Base-by-base conservation (phyloP, 2,113 vertebrate genomes). In the Callipepla californica region DNA sequence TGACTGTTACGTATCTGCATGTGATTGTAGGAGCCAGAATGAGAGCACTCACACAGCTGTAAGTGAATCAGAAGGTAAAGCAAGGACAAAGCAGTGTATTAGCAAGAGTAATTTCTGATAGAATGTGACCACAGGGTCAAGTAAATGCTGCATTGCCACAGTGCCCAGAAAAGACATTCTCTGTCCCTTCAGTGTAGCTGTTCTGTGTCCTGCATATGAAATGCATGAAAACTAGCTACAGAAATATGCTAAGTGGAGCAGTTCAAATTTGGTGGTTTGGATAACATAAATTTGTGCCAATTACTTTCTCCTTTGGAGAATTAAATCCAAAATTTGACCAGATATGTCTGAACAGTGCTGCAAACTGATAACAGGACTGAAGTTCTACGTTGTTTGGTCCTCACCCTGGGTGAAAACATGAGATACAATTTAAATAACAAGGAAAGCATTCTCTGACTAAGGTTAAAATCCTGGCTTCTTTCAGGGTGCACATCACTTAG, bases 1-100 rank as follows among this genome's bases (percentile, higher is more conserved):
- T 72, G 79, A 61, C 59, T 72, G 45, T 34, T 72, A 51, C 79
- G 66, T 70, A 47, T 61, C 61, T 74, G 87, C 23, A 21, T 57
- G 63, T 92, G 69, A 25, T 63, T 63, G 86, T 28, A 21, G 53
- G 61, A 93, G 69, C 22, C 73, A 84, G 34, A 87, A 67, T 47
- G 79, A 94, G 90, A 89, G 95, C 55, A 36, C 53, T 94, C 62
- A 80, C 42, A 66, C 38, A 85, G 38, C 66, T 96, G 38, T 67
- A 83, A 94, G 40, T 61, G 75, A 95, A 66, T 72, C 79, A 86
- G 92, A 90, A 93, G 40, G 26, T 68, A 94, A 77, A 50, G 30
- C 53, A 77, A 80, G 62, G 78, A 89, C 85, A 92, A 89, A 83
- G 34, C n/a, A 81, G 91, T 75, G 38, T 45, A 53, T 91, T 85